Evolutionary conservation across 2,113 vertebrate species (phyloP), one percentile per base, ranked within the genome.

Genomic region (Rutilus rutilus): DNA sequence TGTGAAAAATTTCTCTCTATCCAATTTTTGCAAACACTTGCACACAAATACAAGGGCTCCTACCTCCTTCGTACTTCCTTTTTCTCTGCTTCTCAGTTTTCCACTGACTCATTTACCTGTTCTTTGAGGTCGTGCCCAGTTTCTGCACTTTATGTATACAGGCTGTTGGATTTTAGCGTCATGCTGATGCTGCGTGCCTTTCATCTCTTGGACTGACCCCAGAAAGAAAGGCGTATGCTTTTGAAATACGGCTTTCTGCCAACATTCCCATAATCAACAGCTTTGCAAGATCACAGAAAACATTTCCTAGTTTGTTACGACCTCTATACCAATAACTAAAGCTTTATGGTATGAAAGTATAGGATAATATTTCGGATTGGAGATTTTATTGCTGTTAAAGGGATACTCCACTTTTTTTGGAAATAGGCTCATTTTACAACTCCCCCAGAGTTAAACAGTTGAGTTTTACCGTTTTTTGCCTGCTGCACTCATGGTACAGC

Each of bases 121-220:
- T 62, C 57, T 64, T 80, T 80, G 59, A 80, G 59, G 78, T 62
- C 21, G 5, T 65, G 71, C 69, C 54, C 65, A 84, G 54, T 73
- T 59, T 11, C 69, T 62, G 36, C 25, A 64, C 47, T 83, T 80
- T 87, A 64, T 84, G 50, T 79, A 47, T 50, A 76, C 62, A 62
- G 47, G 59, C 36, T 54, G 76, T 3, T 50, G 71, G 57, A 75
- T 74, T 50, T 81, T 82, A 69, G 50, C 23, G 23, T 25, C 84
- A 82, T 83, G 73, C 79, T 84, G 87, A 84, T 69, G 71, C 69
- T 75, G 30, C 14, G 15, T 74, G 50, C 21, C 54, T 88, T 86
- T 86, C 78, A 86, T 88, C 69, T 84, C 23, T 50, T 83, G 73
- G 80, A 39, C 47, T 52, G n/a, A 39, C 47, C 71, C 57, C 69